Evolutionary conservation across 30 jellyfish, hydroid and myxozoan genomes (phyloP).

Genomic region (Phacellophora camtschatica): DNA sequence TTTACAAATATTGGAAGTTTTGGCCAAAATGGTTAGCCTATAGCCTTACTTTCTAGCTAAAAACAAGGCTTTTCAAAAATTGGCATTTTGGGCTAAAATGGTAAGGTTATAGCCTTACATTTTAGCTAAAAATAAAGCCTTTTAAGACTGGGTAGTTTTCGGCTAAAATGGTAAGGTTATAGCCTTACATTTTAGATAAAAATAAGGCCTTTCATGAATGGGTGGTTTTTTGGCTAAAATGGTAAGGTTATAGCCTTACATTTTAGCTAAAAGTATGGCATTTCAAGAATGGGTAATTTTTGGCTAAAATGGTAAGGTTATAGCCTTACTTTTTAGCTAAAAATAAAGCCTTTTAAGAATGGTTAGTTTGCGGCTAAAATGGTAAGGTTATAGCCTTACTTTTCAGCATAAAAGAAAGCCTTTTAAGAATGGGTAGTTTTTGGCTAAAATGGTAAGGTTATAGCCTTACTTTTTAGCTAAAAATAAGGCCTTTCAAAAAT

Average conservation of each 20-base stretch:
- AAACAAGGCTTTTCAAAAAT: neutral
- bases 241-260: neutral
- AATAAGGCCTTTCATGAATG: neutral
- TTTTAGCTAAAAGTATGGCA: neutral
- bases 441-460: neutral
- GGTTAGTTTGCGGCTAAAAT: neutral
- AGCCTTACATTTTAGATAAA: neutral
- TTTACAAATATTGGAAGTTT: neutral
- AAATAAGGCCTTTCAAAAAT: neutral
- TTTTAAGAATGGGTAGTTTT: neutral
- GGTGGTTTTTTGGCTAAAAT: neutral
- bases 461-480: neutral
- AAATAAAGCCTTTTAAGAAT: neutral
- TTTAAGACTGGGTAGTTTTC: neutral
- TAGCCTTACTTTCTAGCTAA: neutral
- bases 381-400: neutral
- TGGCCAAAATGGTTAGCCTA: neutral
- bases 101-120: neutral
- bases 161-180: neutral
- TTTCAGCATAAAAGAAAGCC: neutral
- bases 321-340: neutral
- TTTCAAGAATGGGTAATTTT: neutral
- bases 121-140: neutral
- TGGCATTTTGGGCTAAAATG: neutral
- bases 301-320: neutral